Conservation (phyloP, 2,797 vertebrate species). For the Sebastes alutus region DNA sequence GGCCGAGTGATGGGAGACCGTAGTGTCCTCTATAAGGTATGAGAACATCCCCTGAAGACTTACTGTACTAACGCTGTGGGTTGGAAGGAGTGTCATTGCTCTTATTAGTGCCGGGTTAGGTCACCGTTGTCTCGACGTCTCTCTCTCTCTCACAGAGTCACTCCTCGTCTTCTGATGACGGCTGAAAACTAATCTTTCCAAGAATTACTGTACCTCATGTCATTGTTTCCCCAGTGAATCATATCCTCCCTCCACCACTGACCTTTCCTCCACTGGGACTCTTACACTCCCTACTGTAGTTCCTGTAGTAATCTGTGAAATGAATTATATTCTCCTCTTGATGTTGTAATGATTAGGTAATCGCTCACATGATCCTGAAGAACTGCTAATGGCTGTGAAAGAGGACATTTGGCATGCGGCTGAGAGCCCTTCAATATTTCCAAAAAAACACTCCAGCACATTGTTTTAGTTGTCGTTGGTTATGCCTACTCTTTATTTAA, state of each 20-base stretch:
- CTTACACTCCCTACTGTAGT: not conserved
- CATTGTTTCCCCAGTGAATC: slow-evolving; percentile 57
- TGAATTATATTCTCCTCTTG: too few relatives aligned
- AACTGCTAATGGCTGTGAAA: too few relatives aligned
- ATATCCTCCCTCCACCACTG: slow-evolving; percentile 2
- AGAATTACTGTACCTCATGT: not conserved
- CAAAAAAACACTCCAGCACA: too few relatives aligned
- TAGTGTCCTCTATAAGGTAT: slow-evolving; percentile 98
- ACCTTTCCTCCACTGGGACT: not conserved
- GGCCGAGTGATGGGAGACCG: slow-evolving; percentile 98
- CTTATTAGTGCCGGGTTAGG: not conserved
- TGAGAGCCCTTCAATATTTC: too few relatives aligned
- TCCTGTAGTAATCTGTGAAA: too few relatives aligned
- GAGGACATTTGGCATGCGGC: too few relatives aligned
- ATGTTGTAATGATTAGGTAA: too few relatives aligned
- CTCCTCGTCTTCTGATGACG: not conserved
- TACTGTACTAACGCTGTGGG: not conserved
- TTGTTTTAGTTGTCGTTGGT: too few relatives aligned
- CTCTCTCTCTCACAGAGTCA: not conserved
- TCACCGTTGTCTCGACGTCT: not conserved
- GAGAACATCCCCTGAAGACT: not conserved
- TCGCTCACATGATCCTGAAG: too few relatives aligned
- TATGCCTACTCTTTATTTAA: too few relatives aligned
- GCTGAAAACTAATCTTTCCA: slow-evolving; percentile 19
- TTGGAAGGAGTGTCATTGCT: not conserved